These are phyloP conservation scores for Watsonalla cultraria DNA, from an alignment of 2,888 invertebrate genomes.

Conservation along the genomic window DNA sequence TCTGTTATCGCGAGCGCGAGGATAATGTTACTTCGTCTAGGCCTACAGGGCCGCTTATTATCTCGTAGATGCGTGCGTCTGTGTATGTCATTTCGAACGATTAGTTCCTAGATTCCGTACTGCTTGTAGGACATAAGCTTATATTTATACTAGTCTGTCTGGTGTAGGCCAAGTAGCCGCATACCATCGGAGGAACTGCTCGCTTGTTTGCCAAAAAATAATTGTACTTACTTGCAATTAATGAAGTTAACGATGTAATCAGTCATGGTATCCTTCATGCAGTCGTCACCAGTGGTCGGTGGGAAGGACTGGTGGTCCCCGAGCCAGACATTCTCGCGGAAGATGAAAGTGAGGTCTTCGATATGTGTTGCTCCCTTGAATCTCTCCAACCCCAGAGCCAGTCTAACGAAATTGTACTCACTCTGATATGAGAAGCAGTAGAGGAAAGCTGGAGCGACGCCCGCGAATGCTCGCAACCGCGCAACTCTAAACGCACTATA, in stretches of 20 bases:
- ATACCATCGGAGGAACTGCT: no score
- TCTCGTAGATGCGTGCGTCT: no score
- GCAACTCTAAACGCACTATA: slow-evolving; percentile 21
- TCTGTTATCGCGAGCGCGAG: no score
- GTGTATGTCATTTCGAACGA: no score
- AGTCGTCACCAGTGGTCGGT: slow-evolving; percentile 16
- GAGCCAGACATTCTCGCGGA: slow-evolving; percentile 20
- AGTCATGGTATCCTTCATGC: slow-evolving; percentile 23
- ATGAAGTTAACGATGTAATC: slow-evolving; percentile 22
- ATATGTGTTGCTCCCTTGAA: slow-evolving; percentile 52
- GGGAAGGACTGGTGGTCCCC: slow-evolving; percentile 12
- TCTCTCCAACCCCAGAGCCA: slow-evolving; percentile 12
- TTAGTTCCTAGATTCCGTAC: no score
- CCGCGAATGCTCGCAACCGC: slow-evolving; percentile 7
- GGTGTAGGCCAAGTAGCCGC: no score
- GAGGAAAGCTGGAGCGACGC: slow-evolving; percentile 49
- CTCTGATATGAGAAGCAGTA: slow-evolving; percentile 65
- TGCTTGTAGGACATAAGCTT: no score
- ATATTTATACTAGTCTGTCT: no score
- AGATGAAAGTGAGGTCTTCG: slow-evolving; percentile 65
- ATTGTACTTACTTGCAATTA: slow-evolving; percentile 15
- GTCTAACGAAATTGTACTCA: slow-evolving; percentile 52
- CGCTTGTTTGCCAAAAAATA: no score
- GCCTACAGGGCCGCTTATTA: no score
- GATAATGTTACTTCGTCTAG: no score